These are phyloP conservation scores for Aphidius ervi DNA, from an alignment of 1,140 invertebrate genomes.

Conservation along the genomic window DNA sequence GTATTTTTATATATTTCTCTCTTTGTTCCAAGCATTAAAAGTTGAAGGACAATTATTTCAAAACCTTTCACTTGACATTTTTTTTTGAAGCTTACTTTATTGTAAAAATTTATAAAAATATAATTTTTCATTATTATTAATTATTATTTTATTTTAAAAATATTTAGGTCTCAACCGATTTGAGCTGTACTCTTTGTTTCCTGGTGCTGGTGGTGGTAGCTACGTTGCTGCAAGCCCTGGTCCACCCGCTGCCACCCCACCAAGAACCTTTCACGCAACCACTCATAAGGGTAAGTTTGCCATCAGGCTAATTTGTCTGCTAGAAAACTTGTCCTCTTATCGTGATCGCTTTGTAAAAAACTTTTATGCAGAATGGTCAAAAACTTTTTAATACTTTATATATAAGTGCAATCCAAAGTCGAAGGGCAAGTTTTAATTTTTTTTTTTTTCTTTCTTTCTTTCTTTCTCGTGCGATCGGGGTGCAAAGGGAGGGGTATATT, in stretches of 20 bases:
- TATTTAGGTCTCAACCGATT: slow-evolving; percentile 55
- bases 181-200: slow-evolving; percentile 59
- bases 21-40: too few relatives aligned
- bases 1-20: too few relatives aligned
- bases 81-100: neutral
- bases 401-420: neutral
- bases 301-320: too few relatives aligned
- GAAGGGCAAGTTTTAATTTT: neutral
- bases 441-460: neutral
- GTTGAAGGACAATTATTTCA: too few relatives aligned
- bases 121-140: slow-evolving; percentile 3
- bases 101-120: neutral
- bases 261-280: slow-evolving; percentile 54
- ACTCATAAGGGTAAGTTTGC: slow-evolving; percentile 54
- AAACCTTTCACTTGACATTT: too few relatives aligned
- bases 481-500: too few relatives aligned
- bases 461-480: neutral
- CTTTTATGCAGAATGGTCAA: too few relatives aligned
- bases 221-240: slow-evolving; percentile 49
- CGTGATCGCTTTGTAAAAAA: neutral
- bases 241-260: slow-evolving; percentile 49
- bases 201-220: slow-evolving; percentile 50
- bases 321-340: neutral
- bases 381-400: neutral
- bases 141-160: neutral